These are phyloP conservation scores for Agraylea sexmaculata DNA, from an alignment of 1,140 invertebrate species.

Conservation along the genomic window DNA sequence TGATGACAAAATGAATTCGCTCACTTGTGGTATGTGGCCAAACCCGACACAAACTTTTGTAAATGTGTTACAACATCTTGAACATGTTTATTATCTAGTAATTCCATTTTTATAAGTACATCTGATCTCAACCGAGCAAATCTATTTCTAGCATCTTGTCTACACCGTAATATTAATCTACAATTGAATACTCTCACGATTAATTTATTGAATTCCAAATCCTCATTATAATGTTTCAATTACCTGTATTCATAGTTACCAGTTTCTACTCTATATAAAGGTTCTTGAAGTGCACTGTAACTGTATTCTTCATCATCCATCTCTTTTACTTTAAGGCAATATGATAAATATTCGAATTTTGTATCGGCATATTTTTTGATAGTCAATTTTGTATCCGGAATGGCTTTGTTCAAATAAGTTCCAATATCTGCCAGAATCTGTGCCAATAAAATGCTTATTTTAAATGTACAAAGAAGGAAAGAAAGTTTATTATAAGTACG, in stretches of 20 bases:
- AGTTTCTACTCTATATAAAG: slow-evolving; percentile 93
- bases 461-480: neutral
- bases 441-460: slow-evolving; percentile 21
- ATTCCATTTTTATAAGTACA: slow-evolving; percentile 92
- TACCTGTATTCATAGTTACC: slow-evolving; percentile 97
- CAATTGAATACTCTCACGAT: slow-evolving; percentile 11
- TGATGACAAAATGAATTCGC: slow-evolving; percentile 12
- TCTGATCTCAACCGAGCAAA: slow-evolving; percentile 91
- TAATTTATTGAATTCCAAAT: neutral
- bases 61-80: slow-evolving; percentile 84
- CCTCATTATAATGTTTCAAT: slow-evolving; percentile 1
- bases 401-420: slow-evolving; percentile 93
- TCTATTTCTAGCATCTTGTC: slow-evolving; percentile 80
- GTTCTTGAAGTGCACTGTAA: slow-evolving; percentile 89
- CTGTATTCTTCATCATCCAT: slow-evolving; percentile 98
- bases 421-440: slow-evolving; percentile 86
- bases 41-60: slow-evolving; percentile 62
- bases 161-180: slow-evolving; percentile 81
- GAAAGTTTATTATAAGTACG: slow-evolving; percentile 21
- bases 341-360: slow-evolving; percentile 97
- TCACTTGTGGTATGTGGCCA: slow-evolving; percentile 62
- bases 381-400: slow-evolving; percentile 94
- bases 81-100: slow-evolving; percentile 95
- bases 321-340: slow-evolving; percentile 95
- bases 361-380: slow-evolving; percentile 95